A percentile compares a stretch with the other conserved stretches of the same genome.
Evolutionary conservation across 2,113 vertebrate species (phyloP).

Genomic region (Cyprinus carpio): DNA sequence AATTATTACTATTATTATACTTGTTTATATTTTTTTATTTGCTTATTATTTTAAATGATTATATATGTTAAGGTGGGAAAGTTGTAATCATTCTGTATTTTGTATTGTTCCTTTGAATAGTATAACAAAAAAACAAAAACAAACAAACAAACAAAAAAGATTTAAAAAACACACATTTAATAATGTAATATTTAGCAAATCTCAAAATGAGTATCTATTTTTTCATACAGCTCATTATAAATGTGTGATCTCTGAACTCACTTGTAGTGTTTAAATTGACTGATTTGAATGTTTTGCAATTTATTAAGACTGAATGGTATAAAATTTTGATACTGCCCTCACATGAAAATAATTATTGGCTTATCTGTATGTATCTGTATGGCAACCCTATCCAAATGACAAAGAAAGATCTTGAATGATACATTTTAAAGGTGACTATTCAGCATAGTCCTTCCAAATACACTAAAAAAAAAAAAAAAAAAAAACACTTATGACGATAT

Average conservation of each 20-base stretch:
- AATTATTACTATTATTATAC: not conserved
- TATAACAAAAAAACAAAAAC: too few species aligned
- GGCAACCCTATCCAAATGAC: too few species aligned
- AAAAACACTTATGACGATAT: too few species aligned
- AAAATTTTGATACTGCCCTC: not conserved
- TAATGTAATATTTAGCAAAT: not conserved
- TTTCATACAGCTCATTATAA: not conserved
- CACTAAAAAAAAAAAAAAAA: too few species aligned
- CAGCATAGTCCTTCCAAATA: too few species aligned
- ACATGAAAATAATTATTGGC: not conserved
- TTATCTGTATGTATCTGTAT: not conserved
- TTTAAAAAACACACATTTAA: too few species aligned
- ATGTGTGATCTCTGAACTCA: not conserved
- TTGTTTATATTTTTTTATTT: not conserved
- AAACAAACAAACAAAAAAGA: too few species aligned
- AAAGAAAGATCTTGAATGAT: too few species aligned
- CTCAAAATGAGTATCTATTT: not conserved
- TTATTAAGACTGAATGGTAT: too few species aligned
- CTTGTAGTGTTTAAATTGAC: not conserved
- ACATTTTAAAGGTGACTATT: too few species aligned
- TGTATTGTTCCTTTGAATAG: too few species aligned
- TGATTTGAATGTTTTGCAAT: not conserved
- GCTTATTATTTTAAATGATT: not conserved
- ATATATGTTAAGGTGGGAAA: not conserved
- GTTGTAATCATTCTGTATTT: not conserved